Base-by-base conservation (phyloP, 2,888 invertebrate species). In the Marasmarcha lunaedactyla region DNA sequence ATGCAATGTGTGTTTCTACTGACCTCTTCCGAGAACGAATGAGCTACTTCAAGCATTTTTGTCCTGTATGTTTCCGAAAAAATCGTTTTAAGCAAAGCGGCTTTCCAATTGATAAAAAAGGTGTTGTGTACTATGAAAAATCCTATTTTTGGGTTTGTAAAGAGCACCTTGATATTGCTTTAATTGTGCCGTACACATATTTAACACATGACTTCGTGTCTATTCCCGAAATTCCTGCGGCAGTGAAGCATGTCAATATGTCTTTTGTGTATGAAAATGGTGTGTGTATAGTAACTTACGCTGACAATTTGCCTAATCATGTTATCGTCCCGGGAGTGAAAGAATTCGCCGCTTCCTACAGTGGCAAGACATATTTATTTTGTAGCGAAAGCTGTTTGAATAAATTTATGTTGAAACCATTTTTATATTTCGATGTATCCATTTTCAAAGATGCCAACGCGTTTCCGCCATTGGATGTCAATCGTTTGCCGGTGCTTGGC, bases 111-210 rank as follows among this genome's bases (percentile, higher is more conserved):
- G 77, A 86, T 51, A 78, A 84, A 48, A 73, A 72, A 34, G 87
- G 88, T 4, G 52, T 88, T 37, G 69, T 89, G 1, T 86, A 87
- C 45, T 89, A 73, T 52, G 61, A 69, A 44, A 61, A 78, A 20
- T 54, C 63, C 37, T 87, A 83, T 58, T 90, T 88, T 52, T 90
- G 89, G 88, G 53, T 88, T 35, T 90, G 90, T 50, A 38, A 57
- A 0, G 60, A 76, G 14, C 90, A 90, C 49, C 59, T 83, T 10
- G 54, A 72, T 25, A 50, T 57, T 26, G 87, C 88, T 44, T 46
- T 83, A 13, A 53, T 63, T 15, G 44, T 70, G 46, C 87, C 88
- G 1, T 52, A 65, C 4, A 43, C 42, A 11, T 84, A 71, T 55
- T 57, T 87, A 12, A 33, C 47, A 46, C 35, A 36, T 13, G 44